Percentiles rank a stretch among this genome's conserved stretches.
Evolutionary conservation across 2,797 vertebrate genomes (phyloP).

Genomic region (Amniataba percoides): DNA sequence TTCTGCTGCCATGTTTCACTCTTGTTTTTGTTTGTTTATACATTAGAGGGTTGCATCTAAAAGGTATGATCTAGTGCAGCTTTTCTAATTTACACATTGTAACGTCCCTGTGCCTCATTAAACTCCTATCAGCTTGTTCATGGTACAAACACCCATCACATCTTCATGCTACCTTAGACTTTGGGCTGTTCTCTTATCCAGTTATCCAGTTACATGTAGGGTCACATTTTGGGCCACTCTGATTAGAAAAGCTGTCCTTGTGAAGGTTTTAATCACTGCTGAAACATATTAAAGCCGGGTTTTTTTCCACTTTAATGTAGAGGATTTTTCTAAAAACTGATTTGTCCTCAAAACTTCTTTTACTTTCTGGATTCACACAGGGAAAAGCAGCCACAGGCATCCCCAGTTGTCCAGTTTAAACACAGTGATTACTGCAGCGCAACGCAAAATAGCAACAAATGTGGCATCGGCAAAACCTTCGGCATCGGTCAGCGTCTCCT

Average conservation of each 20-base stretch:
- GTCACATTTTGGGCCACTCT: background rate
- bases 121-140: conserved; percentile 22
- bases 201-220: background rate
- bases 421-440: conserved; percentile 42
- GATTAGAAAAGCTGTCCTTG: conserved; percentile 12
- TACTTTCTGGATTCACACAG: conserved; percentile 18
- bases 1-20: background rate
- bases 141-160: conserved; percentile 19
- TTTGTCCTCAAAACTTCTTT: background rate
- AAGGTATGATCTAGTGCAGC: background rate
- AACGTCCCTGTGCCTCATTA: conserved; percentile 35
- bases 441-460: conserved; percentile 26
- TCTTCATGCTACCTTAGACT: background rate
- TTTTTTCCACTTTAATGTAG: background rate
- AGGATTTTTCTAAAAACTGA: background rate
- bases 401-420: conserved; percentile 23
- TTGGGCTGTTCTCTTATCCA: background rate
- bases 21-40: background rate
- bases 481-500: conserved; percentile 22
- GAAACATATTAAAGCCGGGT: background rate
- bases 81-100: conserved; percentile 21
- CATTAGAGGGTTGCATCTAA: background rate
- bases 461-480: conserved; percentile 28
- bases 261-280: conserved; percentile 8
- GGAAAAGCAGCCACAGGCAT: conserved; percentile 2